phyloP scores from a whole-genome alignment of 1,140 invertebrate species.

The Leguminivora glycinivorella region DNA sequence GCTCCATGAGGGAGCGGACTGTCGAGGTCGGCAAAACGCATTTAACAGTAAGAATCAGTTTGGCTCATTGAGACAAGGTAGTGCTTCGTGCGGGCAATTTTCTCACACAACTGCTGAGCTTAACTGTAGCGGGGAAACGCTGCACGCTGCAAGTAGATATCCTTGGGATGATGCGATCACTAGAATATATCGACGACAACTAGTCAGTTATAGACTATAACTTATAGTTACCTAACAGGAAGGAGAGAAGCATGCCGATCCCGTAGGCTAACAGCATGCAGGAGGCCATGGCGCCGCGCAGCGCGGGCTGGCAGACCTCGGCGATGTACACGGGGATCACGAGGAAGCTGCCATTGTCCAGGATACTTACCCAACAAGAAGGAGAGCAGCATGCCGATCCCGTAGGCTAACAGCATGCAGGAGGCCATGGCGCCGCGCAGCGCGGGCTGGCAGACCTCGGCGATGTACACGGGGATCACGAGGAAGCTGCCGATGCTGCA shows the following conservation, averaged over 20 bases:
- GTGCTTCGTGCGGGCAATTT: too few relatives aligned
- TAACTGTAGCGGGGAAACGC: too few relatives aligned
- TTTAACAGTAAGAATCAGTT: too few relatives aligned
- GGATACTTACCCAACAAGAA: too few relatives aligned
- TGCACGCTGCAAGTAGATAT: too few relatives aligned
- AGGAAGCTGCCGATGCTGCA: constrained; percentile 44
- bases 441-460: constrained; percentile 57
- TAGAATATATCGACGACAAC: too few relatives aligned
- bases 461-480: constrained; percentile 48
- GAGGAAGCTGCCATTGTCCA: constrained; percentile 43
- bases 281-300: constrained; percentile 55
- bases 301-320: constrained; percentile 57
- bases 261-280: constrained; percentile 50
- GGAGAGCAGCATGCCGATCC: constrained; percentile 51
- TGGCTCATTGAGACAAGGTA: too few relatives aligned
- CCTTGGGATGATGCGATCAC: too few relatives aligned
- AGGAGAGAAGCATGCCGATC: constrained; percentile 50
- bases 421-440: constrained; percentile 56
- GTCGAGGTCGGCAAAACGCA: too few relatives aligned
- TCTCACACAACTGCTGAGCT: too few relatives aligned
- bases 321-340: constrained; percentile 49
- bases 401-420: constrained; percentile 48
- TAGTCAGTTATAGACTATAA: background rate
- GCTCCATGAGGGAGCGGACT: too few relatives aligned
- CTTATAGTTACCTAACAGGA: background rate